Base-by-base conservation (phyloP, 2,888 invertebrate species). In the Arctia plantaginis region DNA sequence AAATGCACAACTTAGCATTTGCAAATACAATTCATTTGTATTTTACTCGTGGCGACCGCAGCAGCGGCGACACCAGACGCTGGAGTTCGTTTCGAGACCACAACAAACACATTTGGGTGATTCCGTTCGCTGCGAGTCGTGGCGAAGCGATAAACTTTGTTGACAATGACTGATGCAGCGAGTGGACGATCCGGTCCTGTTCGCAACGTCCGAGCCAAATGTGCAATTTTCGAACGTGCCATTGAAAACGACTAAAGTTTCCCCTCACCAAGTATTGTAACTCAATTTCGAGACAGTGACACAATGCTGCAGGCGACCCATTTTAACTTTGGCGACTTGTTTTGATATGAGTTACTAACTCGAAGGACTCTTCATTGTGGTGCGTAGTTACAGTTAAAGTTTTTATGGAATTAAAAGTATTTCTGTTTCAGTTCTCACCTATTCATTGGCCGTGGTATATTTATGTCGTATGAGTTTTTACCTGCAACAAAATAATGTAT, bases 141-240 rank as follows among this genome's bases (percentile, higher is more conserved):
- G 82, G 83, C 84, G 80, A 78, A 77, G 88, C 89, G 90, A 92
- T 91, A 92, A 93, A 94, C 89, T 93, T 93, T 91, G 93, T 93
- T 93, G 94, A 94, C 94, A 94, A 93, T 93, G 93, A 93, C 91
- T 92, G 93, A 94, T 94, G 92, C 89, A 84, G 83, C 85, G 82
- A 86, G 84, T 84, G 83, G 81, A 77, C 84, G 85, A 84, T 83
- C 79, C 79, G 80, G 81, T 79, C 78, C 81, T 79, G 78, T 77
- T 69, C 80, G 71, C 77, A 77, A 84, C 81, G 80, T 81, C 85
- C 85, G 80, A 81, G 78, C 85, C 86, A 88, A 91, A 90, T 91
- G 90, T 91, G 91, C 90, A 91, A 90, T 92, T 92, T 92, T 90
- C 88, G 86, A 89, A 89, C 89, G 88, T 89, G 88, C 87, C 83